Percentiles rank a stretch among this genome's conserved stretches.
Evolutionary conservation across 2,888 invertebrate species (phyloP).

Genomic region (Leistus spinibarbis): DNA sequence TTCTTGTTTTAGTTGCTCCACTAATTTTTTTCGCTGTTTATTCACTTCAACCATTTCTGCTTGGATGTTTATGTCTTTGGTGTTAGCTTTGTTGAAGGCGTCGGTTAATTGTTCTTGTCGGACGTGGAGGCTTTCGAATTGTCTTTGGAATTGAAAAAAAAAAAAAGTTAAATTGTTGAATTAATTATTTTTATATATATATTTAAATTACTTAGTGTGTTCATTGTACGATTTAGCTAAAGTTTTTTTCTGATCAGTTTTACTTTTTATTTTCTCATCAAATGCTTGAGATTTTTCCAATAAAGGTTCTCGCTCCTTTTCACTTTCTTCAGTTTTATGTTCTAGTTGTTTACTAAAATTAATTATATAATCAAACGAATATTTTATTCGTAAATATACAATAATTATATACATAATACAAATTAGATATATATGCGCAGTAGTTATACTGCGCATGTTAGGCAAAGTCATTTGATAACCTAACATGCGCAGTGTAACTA

Average conservation of each 20-base stretch:
- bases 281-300: slow-evolving; percentile 67
- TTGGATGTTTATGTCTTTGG: slow-evolving; percentile 68
- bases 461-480: too few relatives aligned
- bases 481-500: too few relatives aligned
- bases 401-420: too few relatives aligned
- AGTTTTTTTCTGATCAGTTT: slow-evolving; percentile 59
- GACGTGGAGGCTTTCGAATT: slow-evolving; percentile 63
- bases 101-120: slow-evolving; percentile 66
- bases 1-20: slow-evolving; percentile 69
- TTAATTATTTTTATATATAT: slow-evolving; percentile 1
- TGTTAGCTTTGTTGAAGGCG: slow-evolving; percentile 68
- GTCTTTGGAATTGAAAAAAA: slow-evolving; percentile 54
- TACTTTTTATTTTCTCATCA: slow-evolving; percentile 61
- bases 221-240: slow-evolving; percentile 2
- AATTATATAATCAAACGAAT: slow-evolving; percentile 21
- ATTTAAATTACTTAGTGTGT: slow-evolving; percentile 4
- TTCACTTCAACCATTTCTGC: slow-evolving; percentile 72
- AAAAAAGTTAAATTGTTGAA: neutral
- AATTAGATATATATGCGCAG: too few relatives aligned
- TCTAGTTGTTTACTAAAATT: slow-evolving; percentile 62
- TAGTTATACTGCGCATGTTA: too few relatives aligned
- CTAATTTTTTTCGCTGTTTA: slow-evolving; percentile 76
- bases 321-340: slow-evolving; percentile 61
- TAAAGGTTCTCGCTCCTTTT: slow-evolving; percentile 64
- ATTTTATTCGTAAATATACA: too few relatives aligned